phyloP scores from a whole-genome alignment of 2,797 vertebrate species.

The Epinephelus malabaricus region DNA sequence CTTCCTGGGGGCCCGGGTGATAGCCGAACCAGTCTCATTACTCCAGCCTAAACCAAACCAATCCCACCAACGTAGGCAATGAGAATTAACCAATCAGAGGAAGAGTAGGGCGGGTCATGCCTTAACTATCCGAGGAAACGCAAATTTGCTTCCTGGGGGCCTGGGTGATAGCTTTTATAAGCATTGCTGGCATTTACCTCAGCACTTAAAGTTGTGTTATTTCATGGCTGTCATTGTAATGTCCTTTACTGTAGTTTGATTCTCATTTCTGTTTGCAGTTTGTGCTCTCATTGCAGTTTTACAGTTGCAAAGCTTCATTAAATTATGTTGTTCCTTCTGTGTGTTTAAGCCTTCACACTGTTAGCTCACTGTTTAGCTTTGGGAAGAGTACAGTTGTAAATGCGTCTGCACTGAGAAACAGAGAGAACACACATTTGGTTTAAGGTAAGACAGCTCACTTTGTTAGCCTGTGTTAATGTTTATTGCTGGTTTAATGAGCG shows the following conservation, averaged over 20 bases:
- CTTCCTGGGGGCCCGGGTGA: too few relatives aligned
- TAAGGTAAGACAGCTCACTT: constrained; percentile 4
- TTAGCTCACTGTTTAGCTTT: background rate
- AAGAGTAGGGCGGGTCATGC: too few relatives aligned
- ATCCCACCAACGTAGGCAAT: too few relatives aligned
- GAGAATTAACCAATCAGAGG: too few relatives aligned
- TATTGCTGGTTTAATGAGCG: constrained; percentile 23
- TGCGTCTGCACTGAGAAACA: background rate
- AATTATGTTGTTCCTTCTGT: background rate
- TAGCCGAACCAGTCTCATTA: too few relatives aligned
- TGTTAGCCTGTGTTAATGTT: constrained; percentile 16
- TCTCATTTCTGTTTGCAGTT: background rate
- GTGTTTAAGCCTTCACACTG: background rate
- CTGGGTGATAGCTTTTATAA: background rate
- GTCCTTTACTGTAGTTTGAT: background rate
- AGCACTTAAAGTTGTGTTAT: background rate
- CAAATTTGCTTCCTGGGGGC: too few relatives aligned
- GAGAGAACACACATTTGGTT: background rate
- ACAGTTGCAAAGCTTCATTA: background rate
- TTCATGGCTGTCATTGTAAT: background rate
- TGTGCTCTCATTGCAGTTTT: background rate
- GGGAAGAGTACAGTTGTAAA: background rate
- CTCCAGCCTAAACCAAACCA: too few relatives aligned
- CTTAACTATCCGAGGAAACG: too few relatives aligned
- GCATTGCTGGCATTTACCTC: background rate